Base-by-base conservation (phyloP, 1,140 invertebrate species). In the Drosophila quadrilineata region DNA sequence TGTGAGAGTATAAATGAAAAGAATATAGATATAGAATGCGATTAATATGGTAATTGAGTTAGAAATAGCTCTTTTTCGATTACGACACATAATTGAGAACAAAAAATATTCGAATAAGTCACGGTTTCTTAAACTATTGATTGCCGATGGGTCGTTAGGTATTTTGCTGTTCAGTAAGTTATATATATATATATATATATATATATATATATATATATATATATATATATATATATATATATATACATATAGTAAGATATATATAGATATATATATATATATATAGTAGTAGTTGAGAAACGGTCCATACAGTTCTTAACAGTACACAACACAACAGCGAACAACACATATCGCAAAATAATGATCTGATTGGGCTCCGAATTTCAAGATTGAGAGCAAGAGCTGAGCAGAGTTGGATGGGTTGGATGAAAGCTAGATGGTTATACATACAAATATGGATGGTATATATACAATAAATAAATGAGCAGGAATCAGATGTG, bases 311-410 rank as follows among this genome's bases (percentile, higher is more conserved):
- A n/a, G n/a, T n/a, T n/a, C n/a, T n/a, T n/a, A n/a, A 41, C 22
- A 31, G 12, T 46, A 22, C 24, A 82, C 73, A 84, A 85, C 77
- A 82, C 74, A 85, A 85, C 79, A 79, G 79, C 77, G 70, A 85
- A 77, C 79, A 85, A 82, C 77, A 67, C 58, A 75, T 63, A 71
- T 82, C 60, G 72, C 58, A 68, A 64, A 72, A 77, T 70, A 49
- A n/a, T 65, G 58, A 65, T 58, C 46, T 63, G 54, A 75, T 33
- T 36, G 45, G 50, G 52, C 58, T 38, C 26, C 40, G 28, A 67
- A n/a, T n/a, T n/a, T n/a, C n/a, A n/a, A n/a, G n/a, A n/a, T n/a
- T n/a, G 22, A 40, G 24, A 52, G 24, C 26, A 54, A 41, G 58
- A 67, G 58, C 58, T 67, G n/a, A n/a, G 49, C 57, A 45, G 49